Conservation (phyloP, 2,113 vertebrate genomes). For the Dendropsophus ebraccatus region DNA sequence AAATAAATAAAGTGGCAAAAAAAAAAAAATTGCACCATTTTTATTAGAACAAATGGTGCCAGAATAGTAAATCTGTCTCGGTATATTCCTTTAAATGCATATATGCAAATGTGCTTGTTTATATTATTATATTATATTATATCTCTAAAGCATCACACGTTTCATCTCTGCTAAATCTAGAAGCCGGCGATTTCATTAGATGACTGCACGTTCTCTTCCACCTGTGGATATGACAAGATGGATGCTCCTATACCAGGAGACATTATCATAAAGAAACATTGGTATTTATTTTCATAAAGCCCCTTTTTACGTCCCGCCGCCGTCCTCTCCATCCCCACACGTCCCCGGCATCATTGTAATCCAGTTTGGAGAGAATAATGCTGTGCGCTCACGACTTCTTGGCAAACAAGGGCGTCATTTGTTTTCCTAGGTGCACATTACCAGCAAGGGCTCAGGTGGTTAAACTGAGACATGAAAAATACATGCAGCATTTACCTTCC, state of each 20-base stretch:
- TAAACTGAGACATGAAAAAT: constrained; percentile 93
- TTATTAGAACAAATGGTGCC: too few species aligned
- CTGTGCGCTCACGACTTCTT: not conserved
- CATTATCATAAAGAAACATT: not conserved
- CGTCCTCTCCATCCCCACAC: not conserved
- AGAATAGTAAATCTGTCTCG: too few species aligned
- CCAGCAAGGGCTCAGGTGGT: constrained; percentile 93
- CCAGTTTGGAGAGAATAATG: constrained; percentile 29
- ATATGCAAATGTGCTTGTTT: not conserved
- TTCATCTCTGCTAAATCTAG: not conserved
- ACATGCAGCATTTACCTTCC: constrained; percentile 77
- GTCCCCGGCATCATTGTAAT: not conserved
- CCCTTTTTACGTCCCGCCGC: not conserved
- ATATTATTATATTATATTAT: not conserved
- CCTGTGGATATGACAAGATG: not conserved
- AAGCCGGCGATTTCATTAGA: not conserved
- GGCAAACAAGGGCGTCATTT: constrained; percentile 20
- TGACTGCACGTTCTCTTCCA: not conserved
- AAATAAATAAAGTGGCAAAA: too few species aligned
- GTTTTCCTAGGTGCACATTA: constrained; percentile 75
- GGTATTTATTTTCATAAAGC: constrained; percentile 8
- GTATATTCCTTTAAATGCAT: not conserved
- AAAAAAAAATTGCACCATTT: too few species aligned
- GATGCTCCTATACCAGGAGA: not conserved
- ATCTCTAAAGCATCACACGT: not conserved